phyloP scores from a whole-genome alignment of 2,797 vertebrate species.

The Echeneis naucrates region DNA sequence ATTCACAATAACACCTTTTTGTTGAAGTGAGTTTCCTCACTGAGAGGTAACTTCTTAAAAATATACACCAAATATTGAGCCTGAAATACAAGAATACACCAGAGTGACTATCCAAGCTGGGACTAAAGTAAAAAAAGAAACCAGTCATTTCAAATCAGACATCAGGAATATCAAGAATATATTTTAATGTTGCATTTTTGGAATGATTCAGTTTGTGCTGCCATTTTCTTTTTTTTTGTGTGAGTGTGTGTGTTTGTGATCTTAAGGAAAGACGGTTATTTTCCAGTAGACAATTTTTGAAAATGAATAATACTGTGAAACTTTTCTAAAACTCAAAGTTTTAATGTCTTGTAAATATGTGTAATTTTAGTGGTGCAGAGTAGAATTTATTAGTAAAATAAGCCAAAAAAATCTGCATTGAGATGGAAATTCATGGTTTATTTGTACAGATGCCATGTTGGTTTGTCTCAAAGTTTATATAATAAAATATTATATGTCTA shows the following conservation, averaged over 20 bases:
- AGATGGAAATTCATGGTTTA: conserved; percentile 45
- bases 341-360: conserved; percentile 77
- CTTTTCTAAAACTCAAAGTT: conserved; percentile 39
- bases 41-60: neutral
- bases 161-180: conserved; percentile 14
- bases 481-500: conserved; percentile 69
- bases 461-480: conserved; percentile 73
- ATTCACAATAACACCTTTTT: conserved; percentile 36
- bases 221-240: conserved; percentile 11
- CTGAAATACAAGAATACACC: too few species aligned
- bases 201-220: conserved; percentile 10
- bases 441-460: conserved; percentile 75
- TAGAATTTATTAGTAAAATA: conserved; percentile 16
- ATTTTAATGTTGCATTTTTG: conserved; percentile 19
- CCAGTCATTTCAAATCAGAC: too few species aligned
- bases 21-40: conserved; percentile 3
- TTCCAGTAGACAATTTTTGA: conserved; percentile 25
- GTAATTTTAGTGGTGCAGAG: conserved; percentile 55
- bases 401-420: conserved; percentile 14
- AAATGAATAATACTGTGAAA: conserved; percentile 66
- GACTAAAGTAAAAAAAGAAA: too few species aligned
- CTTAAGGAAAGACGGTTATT: conserved; percentile 22
- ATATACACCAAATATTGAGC: too few species aligned
- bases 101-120: neutral
- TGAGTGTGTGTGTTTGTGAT: conserved; percentile 26